Percentiles rank a stretch among this genome's conserved stretches.
These are phyloP conservation scores for Macrosoma leucophasiata DNA, from an alignment of 2,888 invertebrate genomes.

Conservation along the genomic window DNA sequence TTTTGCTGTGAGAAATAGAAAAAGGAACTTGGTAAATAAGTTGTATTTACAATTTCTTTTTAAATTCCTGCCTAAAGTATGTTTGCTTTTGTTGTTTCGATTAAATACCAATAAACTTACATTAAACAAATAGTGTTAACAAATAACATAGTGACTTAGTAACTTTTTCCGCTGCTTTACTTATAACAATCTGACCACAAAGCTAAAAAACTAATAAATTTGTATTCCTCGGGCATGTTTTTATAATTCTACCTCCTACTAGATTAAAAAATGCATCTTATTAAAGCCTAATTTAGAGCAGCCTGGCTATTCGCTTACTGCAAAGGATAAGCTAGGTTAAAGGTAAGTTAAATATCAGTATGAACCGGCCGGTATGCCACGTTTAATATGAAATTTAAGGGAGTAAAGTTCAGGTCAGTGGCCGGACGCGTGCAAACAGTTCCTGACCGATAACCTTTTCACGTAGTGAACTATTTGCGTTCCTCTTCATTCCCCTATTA, in stretches of 20 bases:
- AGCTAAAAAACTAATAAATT: too few species aligned
- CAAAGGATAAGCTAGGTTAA: too few species aligned
- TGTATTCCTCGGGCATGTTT: neutral
- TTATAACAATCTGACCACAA: too few species aligned
- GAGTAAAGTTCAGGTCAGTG: conserved; percentile 15
- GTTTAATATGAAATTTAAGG: conserved; percentile 15
- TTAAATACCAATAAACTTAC: too few species aligned
- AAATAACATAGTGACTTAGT: too few species aligned
- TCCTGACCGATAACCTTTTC: conserved; percentile 31
- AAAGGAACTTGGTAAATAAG: too few species aligned
- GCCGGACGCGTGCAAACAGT: conserved; percentile 12
- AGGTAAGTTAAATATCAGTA: conserved; percentile 1
- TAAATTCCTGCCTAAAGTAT: too few species aligned
- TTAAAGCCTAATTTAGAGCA: neutral
- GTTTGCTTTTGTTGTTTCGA: too few species aligned
- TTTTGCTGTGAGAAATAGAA: too few species aligned
- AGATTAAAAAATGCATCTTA: neutral
- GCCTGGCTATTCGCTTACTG: neutral
- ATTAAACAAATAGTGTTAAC: too few species aligned
- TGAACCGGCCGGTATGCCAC: conserved; percentile 4
- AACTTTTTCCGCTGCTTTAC: too few species aligned
- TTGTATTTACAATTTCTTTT: too few species aligned
- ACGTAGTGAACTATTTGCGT: conserved; percentile 43
- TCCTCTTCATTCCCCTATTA: conserved; percentile 38
- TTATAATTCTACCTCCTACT: neutral